These are phyloP conservation scores for Pyrocephalus nanus DNA, from an alignment of 2,797 vertebrate species.

Conservation along the genomic window DNA sequence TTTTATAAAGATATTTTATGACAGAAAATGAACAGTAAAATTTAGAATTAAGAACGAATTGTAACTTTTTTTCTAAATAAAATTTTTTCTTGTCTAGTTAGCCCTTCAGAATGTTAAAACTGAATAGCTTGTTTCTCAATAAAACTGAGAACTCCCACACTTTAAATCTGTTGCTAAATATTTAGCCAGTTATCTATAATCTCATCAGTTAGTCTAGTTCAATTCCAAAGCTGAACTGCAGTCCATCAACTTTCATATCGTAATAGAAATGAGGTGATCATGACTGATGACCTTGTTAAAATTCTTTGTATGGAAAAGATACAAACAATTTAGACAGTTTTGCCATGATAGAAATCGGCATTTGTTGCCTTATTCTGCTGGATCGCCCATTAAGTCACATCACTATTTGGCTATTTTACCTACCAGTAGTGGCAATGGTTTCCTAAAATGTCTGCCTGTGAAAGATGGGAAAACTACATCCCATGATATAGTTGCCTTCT, in stretches of 20 bases:
- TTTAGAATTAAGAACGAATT: neutral
- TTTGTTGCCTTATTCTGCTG: neutral
- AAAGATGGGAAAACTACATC: neutral
- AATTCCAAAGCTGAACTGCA: neutral
- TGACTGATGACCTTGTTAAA: neutral
- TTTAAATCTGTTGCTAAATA: neutral
- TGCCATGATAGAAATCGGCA: neutral
- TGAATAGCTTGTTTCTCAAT: neutral
- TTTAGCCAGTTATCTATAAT: neutral
- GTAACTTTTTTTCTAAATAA: neutral
- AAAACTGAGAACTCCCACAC: neutral
- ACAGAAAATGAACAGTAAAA: neutral
- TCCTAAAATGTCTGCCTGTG: neutral
- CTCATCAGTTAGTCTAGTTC: neutral
- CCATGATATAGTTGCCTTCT: neutral
- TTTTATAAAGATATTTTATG: neutral
- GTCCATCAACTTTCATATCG: neutral
- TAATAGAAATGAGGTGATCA: neutral
- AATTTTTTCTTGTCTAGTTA: neutral
- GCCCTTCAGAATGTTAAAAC: neutral
- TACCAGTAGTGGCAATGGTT: neutral
- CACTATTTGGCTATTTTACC: neutral
- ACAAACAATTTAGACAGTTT: neutral
- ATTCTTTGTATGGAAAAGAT: neutral
- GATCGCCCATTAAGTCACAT: neutral